A percentile compares a stretch with the other conserved stretches of the same genome.
Evolutionary conservation across 2,797 vertebrate species (phyloP).

Genomic region (Naso thynnoides): DNA sequence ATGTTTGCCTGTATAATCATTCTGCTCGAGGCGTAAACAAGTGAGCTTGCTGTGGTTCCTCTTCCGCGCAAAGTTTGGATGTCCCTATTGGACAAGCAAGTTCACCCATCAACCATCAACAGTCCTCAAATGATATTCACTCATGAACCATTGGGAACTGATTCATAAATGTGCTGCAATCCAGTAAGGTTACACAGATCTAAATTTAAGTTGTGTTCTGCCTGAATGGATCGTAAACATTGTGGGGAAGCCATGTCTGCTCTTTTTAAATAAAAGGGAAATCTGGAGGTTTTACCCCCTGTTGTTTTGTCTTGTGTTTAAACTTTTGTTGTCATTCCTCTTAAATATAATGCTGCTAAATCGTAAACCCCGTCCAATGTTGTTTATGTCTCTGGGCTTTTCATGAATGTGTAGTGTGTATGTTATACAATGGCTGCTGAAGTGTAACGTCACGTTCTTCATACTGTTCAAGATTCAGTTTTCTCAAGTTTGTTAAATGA

Average conservation of each 20-base stretch:
- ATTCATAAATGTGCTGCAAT: neutral
- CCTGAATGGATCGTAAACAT: neutral
- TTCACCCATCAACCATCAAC: neutral
- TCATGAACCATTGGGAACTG: too few species aligned
- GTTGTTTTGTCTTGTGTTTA: neutral
- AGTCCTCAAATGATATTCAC: neutral
- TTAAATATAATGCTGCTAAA: neutral
- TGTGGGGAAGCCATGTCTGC: neutral
- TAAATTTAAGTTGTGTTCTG: neutral
- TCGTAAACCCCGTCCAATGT: too few species aligned
- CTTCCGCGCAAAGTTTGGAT: neutral
- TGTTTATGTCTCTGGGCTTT: neutral
- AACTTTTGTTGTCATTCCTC: neutral
- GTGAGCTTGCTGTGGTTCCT: neutral
- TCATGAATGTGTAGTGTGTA: neutral
- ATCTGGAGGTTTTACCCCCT: neutral
- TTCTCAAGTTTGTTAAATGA: neutral
- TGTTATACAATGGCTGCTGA: neutral
- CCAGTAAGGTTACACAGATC: neutral
- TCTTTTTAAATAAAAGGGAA: neutral
- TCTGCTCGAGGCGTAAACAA: neutral
- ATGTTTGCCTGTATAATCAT: too few species aligned
- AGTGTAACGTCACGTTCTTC: slow-evolving; percentile 6
- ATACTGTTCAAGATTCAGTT: neutral
- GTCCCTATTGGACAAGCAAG: neutral